Evolutionary conservation across 2,888 invertebrate species (phyloP).

Genomic region (Drosophila ezoana): DNA sequence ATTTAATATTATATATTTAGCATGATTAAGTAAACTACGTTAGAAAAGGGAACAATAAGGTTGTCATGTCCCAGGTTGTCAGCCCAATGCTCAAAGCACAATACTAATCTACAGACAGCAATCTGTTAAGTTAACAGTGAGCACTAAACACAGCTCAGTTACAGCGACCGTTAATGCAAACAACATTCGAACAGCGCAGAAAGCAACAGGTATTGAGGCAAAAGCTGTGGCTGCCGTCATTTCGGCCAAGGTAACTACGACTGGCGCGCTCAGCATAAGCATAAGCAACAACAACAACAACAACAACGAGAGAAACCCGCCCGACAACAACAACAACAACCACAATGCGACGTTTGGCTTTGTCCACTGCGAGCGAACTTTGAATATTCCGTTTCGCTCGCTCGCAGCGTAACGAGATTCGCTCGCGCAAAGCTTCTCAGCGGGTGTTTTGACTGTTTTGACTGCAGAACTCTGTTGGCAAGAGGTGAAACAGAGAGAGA

Average conservation of each 20-base stretch:
- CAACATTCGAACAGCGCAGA: constrained; percentile 9
- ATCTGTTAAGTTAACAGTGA: constrained; percentile 33
- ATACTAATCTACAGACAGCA: not conserved
- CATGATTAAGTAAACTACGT: no score
- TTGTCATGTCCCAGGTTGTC: no score
- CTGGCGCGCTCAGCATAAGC: constrained; percentile 34
- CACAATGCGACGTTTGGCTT: constrained; percentile 38
- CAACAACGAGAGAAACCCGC: constrained; percentile 17
- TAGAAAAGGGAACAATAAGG: no score
- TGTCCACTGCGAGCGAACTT: constrained; percentile 49
- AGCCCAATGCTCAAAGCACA: not conserved
- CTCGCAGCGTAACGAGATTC: constrained; percentile 7
- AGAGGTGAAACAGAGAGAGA: constrained; percentile 13
- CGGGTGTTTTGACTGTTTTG: constrained; percentile 32
- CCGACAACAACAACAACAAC: constrained; percentile 27
- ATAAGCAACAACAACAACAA: not conserved
- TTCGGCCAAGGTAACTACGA: constrained; percentile 71
- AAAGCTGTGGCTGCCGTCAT: constrained; percentile 54
- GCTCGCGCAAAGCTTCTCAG: constrained; percentile 32
- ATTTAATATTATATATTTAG: no score
- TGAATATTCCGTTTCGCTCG: constrained; percentile 32
- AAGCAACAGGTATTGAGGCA: constrained; percentile 58
- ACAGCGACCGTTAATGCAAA: constrained; percentile 9
- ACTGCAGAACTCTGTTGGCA: constrained; percentile 34
- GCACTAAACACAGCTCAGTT: constrained; percentile 11